Conservation (phyloP, 2,888 invertebrate genomes). For the Chrysolina oricalcia region DNA sequence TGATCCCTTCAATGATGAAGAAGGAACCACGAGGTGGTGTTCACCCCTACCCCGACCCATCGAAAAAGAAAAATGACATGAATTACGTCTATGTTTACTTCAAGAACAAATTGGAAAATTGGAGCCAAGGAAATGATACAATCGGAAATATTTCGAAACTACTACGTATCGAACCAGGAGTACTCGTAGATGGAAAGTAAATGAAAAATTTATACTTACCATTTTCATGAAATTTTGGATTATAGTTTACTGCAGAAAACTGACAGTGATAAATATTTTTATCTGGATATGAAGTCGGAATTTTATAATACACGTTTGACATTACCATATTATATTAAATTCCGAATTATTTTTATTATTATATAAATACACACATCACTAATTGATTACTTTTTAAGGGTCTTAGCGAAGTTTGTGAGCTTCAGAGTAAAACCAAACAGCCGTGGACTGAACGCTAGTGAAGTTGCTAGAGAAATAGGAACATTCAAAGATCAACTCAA, state of each 20-base stretch:
- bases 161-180: constrained; percentile 78
- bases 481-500: constrained; percentile 80
- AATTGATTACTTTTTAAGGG: constrained; percentile 72
- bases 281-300: too few relatives aligned
- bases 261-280: too few relatives aligned
- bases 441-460: constrained; percentile 79
- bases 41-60: constrained; percentile 65
- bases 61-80: constrained; percentile 69
- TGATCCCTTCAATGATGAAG: constrained; percentile 67
- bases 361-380: background rate
- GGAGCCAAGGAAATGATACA: constrained; percentile 84
- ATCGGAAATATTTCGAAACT: constrained; percentile 81
- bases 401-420: constrained; percentile 84
- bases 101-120: constrained; percentile 80
- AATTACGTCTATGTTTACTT: constrained; percentile 87
- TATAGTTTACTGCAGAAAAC: too few relatives aligned
- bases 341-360: background rate
- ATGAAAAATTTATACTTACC: constrained; percentile 21
- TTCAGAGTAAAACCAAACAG: constrained; percentile 82
- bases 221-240: too few relatives aligned
- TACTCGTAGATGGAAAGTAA: constrained; percentile 80
- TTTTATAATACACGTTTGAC: too few relatives aligned
- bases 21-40: constrained; percentile 69
- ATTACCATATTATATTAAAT: too few relatives aligned
- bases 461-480: constrained; percentile 78